Conservation (phyloP, 2,888 invertebrate genomes). For the Yponomeuta sedellus region DNA sequence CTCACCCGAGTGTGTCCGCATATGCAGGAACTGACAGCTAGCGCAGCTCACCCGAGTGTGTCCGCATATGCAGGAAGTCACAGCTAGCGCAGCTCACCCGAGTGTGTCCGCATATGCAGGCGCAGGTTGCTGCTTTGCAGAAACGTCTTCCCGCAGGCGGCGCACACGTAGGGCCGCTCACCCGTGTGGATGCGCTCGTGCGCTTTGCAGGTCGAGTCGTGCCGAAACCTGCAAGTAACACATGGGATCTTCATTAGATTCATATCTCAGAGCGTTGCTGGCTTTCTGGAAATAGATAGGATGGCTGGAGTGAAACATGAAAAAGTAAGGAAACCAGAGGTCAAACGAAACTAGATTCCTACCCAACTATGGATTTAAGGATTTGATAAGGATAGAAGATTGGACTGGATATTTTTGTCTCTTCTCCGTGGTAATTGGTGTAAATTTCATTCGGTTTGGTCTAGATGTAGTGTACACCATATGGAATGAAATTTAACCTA, state of each 20-base stretch:
- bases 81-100: slow-evolving; percentile 49
- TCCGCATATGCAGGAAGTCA: slow-evolving; percentile 60
- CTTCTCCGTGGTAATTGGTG: too few species aligned
- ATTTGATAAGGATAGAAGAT: too few species aligned
- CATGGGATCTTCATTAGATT: too few species aligned
- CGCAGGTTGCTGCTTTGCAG: slow-evolving; percentile 77
- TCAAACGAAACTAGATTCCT: too few species aligned
- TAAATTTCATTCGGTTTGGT: too few species aligned
- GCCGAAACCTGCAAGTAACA: slow-evolving; percentile 66
- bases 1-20: too few species aligned
- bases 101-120: slow-evolving; percentile 56
- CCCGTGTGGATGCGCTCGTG: slow-evolving; percentile 79
- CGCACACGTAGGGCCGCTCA: slow-evolving; percentile 76
- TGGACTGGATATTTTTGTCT: too few species aligned
- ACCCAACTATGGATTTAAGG: too few species aligned
- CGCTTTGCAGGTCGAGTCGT: slow-evolving; percentile 76
- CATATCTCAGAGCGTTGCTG: too few species aligned
- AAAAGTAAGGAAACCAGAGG: too few species aligned
- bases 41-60: slow-evolving; percentile 79
- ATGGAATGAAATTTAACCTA: not conserved
- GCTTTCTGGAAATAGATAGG: too few species aligned
- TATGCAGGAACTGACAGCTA: slow-evolving; percentile 39
- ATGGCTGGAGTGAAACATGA: not conserved
- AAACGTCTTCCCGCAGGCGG: slow-evolving; percentile 75
- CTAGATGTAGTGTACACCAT: too few species aligned